These are phyloP conservation scores for Eumacrocentrus americanus DNA, from an alignment of 2,888 invertebrate genomes.

Conservation along the genomic window DNA sequence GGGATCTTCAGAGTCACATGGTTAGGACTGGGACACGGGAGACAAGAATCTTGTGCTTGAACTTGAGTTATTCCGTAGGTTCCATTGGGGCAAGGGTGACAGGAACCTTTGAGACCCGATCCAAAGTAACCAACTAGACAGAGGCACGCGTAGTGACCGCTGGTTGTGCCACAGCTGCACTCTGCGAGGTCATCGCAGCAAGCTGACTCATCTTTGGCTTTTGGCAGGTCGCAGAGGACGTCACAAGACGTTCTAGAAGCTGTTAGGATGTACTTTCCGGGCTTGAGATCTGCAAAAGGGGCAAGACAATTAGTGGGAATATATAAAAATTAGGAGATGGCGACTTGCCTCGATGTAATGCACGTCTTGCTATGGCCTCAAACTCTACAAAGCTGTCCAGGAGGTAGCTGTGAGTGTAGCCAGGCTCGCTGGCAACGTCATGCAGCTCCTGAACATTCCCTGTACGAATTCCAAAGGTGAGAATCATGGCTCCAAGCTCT, in stretches of 20 bases:
- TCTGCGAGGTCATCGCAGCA: conserved; percentile 70
- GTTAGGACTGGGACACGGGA: conserved; percentile 70
- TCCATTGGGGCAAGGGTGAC: conserved; percentile 69
- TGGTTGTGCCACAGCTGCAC: conserved; percentile 72
- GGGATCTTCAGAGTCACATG: conserved; percentile 67
- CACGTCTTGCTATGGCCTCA: conserved; percentile 71
- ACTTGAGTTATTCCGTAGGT: conserved; percentile 67
- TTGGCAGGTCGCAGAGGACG: conserved; percentile 24
- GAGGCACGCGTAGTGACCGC: conserved; percentile 73
- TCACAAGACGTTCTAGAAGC: conserved; percentile 57
- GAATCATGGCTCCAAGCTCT: conserved; percentile 63
- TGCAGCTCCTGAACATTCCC: conserved; percentile 70
- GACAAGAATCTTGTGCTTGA: conserved; percentile 63
- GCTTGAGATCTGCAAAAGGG: conserved; percentile 65
- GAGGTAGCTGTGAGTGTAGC: conserved; percentile 70
- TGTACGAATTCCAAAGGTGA: conserved; percentile 69
- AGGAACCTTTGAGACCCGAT: conserved; percentile 67
- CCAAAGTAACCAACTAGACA: conserved; percentile 72
- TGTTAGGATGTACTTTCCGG: conserved; percentile 65
- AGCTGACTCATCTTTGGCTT: conserved; percentile 39
- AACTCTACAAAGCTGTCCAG: conserved; percentile 73
- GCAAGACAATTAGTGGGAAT: not conserved
- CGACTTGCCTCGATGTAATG: conserved; percentile 69
- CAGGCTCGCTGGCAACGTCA: conserved; percentile 70
- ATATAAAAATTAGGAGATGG: not conserved